These are phyloP conservation scores for Agapornis canus DNA, from an alignment of 2,797 vertebrate species.

Conservation along the genomic window DNA sequence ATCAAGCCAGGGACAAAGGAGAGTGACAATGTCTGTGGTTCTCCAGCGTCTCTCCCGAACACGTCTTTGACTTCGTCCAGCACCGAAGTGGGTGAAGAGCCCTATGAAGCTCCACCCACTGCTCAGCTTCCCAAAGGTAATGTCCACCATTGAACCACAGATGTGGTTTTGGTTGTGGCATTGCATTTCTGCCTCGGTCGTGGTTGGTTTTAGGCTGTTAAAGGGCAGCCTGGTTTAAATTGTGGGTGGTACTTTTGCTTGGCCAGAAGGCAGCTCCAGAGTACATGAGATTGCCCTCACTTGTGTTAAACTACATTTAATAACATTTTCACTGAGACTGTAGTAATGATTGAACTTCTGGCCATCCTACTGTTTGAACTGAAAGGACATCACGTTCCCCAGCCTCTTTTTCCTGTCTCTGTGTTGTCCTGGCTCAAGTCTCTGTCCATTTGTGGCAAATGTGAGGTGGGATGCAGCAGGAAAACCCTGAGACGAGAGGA, in stretches of 20 bases:
- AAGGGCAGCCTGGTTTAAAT: background rate
- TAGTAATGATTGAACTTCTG: background rate
- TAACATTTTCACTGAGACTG: background rate
- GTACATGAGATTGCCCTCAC: background rate
- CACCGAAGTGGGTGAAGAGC: constrained; percentile 32
- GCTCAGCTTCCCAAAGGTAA: constrained; percentile 76
- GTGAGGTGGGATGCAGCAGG: background rate
- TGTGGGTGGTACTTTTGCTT: background rate
- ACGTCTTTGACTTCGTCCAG: constrained; percentile 42
- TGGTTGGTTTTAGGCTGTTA: background rate
- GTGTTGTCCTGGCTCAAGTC: background rate
- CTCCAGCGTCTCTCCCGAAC: constrained; percentile 43
- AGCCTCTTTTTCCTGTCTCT: background rate
- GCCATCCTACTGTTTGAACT: background rate
- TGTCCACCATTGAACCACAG: background rate
- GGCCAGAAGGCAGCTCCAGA: background rate
- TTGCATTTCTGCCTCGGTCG: background rate
- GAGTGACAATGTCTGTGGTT: constrained; percentile 87
- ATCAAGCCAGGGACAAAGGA: constrained; percentile 83
- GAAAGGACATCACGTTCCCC: background rate
- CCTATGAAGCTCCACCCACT: constrained; percentile 63
- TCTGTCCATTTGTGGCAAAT: background rate
- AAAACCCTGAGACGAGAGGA: background rate
- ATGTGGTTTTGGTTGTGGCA: background rate
- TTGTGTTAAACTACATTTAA: background rate